Percentiles rank a stretch among this genome's conserved stretches.
Conservation (phyloP, 2,888 invertebrate genomes). For the Volucella inanis region DNA sequence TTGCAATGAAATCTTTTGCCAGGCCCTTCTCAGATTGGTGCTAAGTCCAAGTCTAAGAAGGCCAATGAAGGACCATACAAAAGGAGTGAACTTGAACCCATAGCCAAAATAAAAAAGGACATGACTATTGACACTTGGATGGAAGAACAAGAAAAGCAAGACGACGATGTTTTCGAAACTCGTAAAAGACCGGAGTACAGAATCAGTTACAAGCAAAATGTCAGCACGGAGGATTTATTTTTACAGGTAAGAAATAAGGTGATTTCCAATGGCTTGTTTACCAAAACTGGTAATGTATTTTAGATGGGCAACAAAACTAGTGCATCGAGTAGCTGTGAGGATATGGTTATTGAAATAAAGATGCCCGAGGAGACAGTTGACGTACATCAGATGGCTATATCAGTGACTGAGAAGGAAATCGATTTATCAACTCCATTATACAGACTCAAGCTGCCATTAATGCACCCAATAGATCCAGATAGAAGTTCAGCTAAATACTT, state of each 20-base stretch:
- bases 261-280: neutral
- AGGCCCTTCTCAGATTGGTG: conserved; percentile 84
- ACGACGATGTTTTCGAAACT: conserved; percentile 85
- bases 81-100: neutral
- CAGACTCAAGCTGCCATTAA: conserved; percentile 89
- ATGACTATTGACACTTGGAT: conserved; percentile 81
- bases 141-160: conserved; percentile 84
- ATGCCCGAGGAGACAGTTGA: conserved; percentile 88
- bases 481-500: conserved; percentile 92
- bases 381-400: conserved; percentile 89
- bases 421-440: conserved; percentile 87
- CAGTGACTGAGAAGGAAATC: conserved; percentile 86
- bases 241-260: conserved; percentile 86
- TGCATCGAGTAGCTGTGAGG: conserved; percentile 92
- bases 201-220: conserved; percentile 92
- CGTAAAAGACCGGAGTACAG: conserved; percentile 89
- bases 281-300: conserved; percentile 37
- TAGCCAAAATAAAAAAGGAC: conserved; percentile 42
- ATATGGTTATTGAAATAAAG: conserved; percentile 90
- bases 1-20: conserved; percentile 8
- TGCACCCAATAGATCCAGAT: conserved; percentile 92
- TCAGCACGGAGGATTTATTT: conserved; percentile 93
- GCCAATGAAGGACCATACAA: conserved; percentile 58
- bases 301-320: conserved; percentile 92
- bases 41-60: conserved; percentile 18